Evolutionary conservation across 2,797 vertebrate species (phyloP).

Genomic region (Thalassophryne amazonica): DNA sequence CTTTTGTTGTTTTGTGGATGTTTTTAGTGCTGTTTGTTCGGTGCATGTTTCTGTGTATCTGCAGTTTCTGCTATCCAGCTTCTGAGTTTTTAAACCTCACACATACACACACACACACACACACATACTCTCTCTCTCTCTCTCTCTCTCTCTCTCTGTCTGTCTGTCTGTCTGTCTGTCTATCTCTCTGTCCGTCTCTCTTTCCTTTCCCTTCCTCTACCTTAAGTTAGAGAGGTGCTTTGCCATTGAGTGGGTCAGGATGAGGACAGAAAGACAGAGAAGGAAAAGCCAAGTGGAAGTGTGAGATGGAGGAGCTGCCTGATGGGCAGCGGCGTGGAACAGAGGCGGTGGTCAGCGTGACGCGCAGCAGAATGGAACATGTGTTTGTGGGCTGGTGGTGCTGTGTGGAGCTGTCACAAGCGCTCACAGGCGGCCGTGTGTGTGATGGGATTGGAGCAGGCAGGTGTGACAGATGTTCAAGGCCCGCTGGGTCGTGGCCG

Average conservation of each 20-base stretch:
- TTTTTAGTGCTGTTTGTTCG: background rate
- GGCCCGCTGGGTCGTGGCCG: constrained; percentile 46
- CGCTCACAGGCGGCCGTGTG: constrained; percentile 16
- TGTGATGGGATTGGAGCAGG: constrained; percentile 56
- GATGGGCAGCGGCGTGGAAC: constrained; percentile 31
- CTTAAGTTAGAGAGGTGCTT: background rate
- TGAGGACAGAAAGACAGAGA: no score
- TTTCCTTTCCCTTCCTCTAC: background rate
- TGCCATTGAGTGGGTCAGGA: no score
- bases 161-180: no score
- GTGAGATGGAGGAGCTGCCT: background rate
- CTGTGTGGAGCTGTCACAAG: constrained; percentile 55
- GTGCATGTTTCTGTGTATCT: background rate
- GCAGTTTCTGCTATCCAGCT: background rate
- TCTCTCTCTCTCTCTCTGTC: background rate
- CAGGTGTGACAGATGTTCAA: constrained; percentile 68
- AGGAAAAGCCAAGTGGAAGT: background rate
- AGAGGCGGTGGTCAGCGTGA: constrained; percentile 24
- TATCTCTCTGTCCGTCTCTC: no score
- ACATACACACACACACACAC: background rate
- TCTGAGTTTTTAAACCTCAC: background rate
- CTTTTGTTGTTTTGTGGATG: background rate
- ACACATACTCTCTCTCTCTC: no score
- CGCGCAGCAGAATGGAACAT: constrained; percentile 45
- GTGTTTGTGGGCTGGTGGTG: constrained; percentile 54